These are phyloP conservation scores for Linurgus olivaceus DNA, from an alignment of 2,797 vertebrate genomes.

Conservation along the genomic window DNA sequence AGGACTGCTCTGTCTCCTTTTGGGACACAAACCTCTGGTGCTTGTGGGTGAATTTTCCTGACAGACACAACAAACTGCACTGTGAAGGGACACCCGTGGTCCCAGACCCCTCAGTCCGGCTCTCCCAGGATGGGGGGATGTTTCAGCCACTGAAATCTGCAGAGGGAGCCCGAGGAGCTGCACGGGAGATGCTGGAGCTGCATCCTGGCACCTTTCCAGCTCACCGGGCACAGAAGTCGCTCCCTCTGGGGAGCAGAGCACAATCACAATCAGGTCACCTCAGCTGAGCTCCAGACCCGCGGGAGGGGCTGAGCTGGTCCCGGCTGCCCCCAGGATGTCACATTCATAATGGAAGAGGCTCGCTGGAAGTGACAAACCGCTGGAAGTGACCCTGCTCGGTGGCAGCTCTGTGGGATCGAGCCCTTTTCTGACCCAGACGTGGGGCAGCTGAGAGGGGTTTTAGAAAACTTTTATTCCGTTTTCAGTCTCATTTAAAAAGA, in stretches of 20 bases:
- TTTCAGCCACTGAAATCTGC: accelerated
- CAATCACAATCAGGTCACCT: accelerated
- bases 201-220: background rate
- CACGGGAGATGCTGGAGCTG: background rate
- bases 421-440: background rate
- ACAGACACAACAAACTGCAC: too few species aligned
- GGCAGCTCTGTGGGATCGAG: background rate
- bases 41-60: too few species aligned
- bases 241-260: background rate
- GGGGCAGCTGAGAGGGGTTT: background rate
- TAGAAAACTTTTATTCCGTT: background rate
- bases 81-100: too few species aligned
- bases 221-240: accelerated
- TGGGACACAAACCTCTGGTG: too few species aligned
- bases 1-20: too few species aligned
- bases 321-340: background rate
- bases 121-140: too few species aligned
- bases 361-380: background rate
- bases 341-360: accelerated
- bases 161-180: background rate
- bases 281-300: background rate
- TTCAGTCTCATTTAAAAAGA: background rate
- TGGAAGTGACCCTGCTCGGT: background rate
- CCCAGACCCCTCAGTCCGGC: too few species aligned
- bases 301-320: background rate